Evolutionary conservation across 2,797 vertebrate genomes (phyloP), one percentile per base, ranked within the genome.

Genomic region (Sarcoramphus papa): DNA sequence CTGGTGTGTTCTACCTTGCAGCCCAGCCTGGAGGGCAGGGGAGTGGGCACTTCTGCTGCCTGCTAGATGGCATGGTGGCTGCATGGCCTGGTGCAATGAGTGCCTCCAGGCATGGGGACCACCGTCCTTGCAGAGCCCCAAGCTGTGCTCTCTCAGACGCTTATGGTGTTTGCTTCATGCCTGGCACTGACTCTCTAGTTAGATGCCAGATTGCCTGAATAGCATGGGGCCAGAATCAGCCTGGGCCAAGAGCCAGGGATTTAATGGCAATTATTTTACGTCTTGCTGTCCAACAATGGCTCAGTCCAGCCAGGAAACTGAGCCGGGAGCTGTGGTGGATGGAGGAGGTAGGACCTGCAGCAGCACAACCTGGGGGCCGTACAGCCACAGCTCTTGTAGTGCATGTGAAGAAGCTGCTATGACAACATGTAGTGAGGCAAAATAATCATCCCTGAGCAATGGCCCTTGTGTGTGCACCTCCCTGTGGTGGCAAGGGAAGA

Each of bases 361-460:
- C 54, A 62, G 53, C 31, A 28, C 79, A 22, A 4, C 7, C 27
- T 1, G 2, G 27, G 18, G 7, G 24, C 45, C 0, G 0, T 6
- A 14, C 28, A 57, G 23, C 20, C 31, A 28, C 56, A 63, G 48
- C 41, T 41, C 72, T 56, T 7, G 18, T 0, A 12, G n/a, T 12
- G 59, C 68, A 7, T 2, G 25, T 37, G 59, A 57, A 51, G 40
- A n/a, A 80, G 27, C 53, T 59, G 40, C 63, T 67, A 21, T 7
- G 18, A n/a, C 48, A 30, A 59, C 30, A 18, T 2, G 11, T 6
- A 6, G 18, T 6, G 53, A 75, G 41, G 47, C 35, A 76, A 53
- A 65, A 72, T 31, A 21, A 62, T 14, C 43, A 27, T 5, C n/a
- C 41, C 53, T 6, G 20, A 85, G 74, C 74, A 41, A 5, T 2